phyloP scores from a whole-genome alignment of 2,113 vertebrate species.

The Pygoscelis antarcticus region DNA sequence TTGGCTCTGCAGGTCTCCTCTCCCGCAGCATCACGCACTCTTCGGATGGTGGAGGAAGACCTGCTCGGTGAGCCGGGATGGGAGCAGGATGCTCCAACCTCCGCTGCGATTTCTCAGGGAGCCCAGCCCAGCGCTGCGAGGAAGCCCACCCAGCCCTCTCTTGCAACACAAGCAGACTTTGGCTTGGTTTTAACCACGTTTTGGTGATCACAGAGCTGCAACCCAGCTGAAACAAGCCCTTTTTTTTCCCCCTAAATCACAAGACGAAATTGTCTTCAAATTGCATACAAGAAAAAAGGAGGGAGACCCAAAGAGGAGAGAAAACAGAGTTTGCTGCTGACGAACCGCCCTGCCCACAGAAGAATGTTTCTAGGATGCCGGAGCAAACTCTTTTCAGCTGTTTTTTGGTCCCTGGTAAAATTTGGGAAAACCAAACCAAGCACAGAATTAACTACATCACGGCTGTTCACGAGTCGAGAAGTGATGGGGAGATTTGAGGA shows the following conservation, averaged over 20 bases:
- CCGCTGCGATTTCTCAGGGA: fast-evolving
- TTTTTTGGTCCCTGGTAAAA: background rate
- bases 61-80: fast-evolving
- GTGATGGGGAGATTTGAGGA: background rate
- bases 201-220: background rate
- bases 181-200: background rate
- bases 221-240: background rate
- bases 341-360: background rate
- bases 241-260: background rate
- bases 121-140: background rate
- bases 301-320: background rate
- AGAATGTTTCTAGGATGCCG: background rate
- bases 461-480: background rate
- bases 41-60: background rate
- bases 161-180: background rate
- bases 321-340: background rate
- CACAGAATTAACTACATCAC: background rate
- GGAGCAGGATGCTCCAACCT: background rate
- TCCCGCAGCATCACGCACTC: background rate
- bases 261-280: background rate
- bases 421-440: background rate
- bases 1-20: background rate
- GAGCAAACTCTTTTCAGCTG: background rate
- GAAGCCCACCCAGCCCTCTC: background rate
- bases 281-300: background rate